A percentile compares a stretch with the other conserved stretches of the same genome.
Conservation (phyloP, 2,888 invertebrate species). For the Callosobruchus maculatus region DNA sequence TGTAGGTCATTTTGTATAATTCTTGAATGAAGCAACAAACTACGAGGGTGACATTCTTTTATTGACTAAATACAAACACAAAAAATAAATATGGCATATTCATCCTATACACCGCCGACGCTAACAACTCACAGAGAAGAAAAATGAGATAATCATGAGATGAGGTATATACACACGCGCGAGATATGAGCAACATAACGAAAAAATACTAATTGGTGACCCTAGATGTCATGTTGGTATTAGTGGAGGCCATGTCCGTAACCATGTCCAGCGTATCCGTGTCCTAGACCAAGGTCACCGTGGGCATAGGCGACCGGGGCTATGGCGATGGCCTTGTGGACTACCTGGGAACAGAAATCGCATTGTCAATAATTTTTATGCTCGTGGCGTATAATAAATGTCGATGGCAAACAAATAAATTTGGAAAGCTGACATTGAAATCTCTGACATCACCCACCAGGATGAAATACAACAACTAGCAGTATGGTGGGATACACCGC, state of each 20-base stretch:
- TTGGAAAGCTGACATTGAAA: too few relatives aligned
- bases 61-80: background rate
- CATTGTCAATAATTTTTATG: too few relatives aligned
- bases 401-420: too few relatives aligned
- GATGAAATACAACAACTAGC: too few relatives aligned
- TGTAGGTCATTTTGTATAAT: too few relatives aligned
- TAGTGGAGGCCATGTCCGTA: slow-evolving; percentile 1
- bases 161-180: background rate
- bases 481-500: too few relatives aligned
- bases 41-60: background rate
- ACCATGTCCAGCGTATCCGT: slow-evolving; percentile 12
- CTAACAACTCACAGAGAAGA: background rate
- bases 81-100: background rate
- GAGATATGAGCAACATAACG: background rate
- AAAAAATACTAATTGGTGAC: background rate
- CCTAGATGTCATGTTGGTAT: background rate
- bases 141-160: background rate
- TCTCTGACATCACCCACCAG: too few relatives aligned
- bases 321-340: slow-evolving; percentile 26
- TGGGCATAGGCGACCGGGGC: slow-evolving; percentile 19
- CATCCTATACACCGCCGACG: background rate
- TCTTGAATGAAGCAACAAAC: background rate
- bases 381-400: too few relatives aligned
- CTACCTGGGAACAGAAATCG: slow-evolving; percentile 47
- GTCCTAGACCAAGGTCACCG: slow-evolving; percentile 15